Conservation (phyloP, 2,888 invertebrate genomes). For the Drosophila ezoana region DNA sequence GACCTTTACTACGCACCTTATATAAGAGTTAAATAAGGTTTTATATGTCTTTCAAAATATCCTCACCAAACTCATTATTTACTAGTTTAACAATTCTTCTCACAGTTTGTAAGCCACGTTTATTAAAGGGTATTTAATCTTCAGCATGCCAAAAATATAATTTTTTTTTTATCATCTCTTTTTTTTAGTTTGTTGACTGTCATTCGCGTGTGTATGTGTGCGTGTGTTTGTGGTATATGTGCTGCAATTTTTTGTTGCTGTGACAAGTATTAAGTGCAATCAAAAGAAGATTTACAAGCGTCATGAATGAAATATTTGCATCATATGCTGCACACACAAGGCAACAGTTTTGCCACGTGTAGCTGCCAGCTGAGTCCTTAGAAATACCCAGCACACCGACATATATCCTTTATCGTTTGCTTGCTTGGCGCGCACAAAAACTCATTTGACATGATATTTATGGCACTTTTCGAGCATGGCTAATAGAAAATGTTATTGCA, state of each 20-base stretch:
- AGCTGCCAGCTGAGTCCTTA: constrained; percentile 30
- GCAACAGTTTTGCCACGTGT: constrained; percentile 50
- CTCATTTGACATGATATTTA: constrained; percentile 74
- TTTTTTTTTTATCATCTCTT: constrained; percentile 9
- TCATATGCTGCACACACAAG: constrained; percentile 64
- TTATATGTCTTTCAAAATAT: no score
- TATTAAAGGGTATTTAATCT: no score
- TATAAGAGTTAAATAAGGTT: no score
- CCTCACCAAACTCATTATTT: no score
- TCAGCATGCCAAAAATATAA: no score
- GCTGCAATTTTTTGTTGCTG: constrained; percentile 52
- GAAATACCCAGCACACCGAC: constrained; percentile 3
- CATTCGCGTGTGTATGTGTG: constrained; percentile 28
- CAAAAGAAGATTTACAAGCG: constrained; percentile 80
- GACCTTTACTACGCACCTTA: no score
- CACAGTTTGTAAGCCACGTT: no score
- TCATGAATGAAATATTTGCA: constrained; percentile 79
- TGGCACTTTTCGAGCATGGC: constrained; percentile 52
- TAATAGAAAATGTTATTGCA: constrained; percentile 44
- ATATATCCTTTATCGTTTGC: constrained; percentile 20
- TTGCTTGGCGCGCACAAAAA: constrained; percentile 57
- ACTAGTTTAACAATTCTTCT: no score
- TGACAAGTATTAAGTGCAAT: constrained; percentile 80
- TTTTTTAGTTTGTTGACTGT: constrained; percentile 36
- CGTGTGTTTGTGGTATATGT: constrained; percentile 43